Evolutionary conservation across 2,888 invertebrate genomes (phyloP), one percentile per base, ranked within the genome.

Genomic region (Erannis defoliaria): DNA sequence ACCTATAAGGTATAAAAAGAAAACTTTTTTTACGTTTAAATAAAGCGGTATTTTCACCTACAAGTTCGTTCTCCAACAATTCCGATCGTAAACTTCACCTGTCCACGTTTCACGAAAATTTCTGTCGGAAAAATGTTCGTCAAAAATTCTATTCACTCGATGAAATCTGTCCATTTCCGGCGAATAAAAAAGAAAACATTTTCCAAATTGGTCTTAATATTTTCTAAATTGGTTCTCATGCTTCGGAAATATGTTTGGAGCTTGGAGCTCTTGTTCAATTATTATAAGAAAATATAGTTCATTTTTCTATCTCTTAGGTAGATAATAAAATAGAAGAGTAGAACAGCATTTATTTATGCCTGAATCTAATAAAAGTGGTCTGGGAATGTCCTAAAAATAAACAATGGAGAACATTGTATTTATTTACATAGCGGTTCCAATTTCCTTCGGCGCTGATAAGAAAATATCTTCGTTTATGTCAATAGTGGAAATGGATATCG

Each of bases 11-110:
- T n/a, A n/a, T n/a, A n/a, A n/a, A n/a, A n/a, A 12, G 14, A 37
- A 37, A 6, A 37, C 37, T 6, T n/a, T 12, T 37, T 14, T 12
- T 49, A 19, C n/a, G 12, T 37, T 12, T 49, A 40, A 31, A 42
- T 16, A 6, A 16, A 54, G 23, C 21, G 16, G 19, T 1, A 51
- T 37, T 26, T 51, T 21, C 21, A 16, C 8, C 29, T 19, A 19
- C 38, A 18, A 33, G 42, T 19, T 49, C 1, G 10, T 35, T 31
- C 21, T 12, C 16, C 40, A 8, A 4, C 10, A 37, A 38, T 45
- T 45, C 9, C 31, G 18, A 35, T 43, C 35, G 35, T 58, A 53
- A 51, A 58, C 31, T 58, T 31, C 58, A 40, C 45, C 35, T 51
- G 58, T 33, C 29, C 51, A 21, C 51, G 16, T 37, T 46, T 18